Conservation (phyloP, 1,140 invertebrate genomes). For the Arctopsyche grandis region DNA sequence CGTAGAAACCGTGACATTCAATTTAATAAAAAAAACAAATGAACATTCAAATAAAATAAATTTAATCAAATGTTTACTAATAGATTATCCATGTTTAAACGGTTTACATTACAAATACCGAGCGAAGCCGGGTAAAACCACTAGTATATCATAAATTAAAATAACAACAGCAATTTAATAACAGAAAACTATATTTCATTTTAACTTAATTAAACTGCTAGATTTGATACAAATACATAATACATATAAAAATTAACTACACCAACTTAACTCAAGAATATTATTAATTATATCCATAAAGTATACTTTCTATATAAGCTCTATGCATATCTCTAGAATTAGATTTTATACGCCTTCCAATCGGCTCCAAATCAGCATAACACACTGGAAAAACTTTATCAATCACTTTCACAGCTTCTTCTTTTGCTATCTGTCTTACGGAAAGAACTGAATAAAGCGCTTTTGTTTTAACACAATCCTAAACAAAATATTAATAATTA, state of each 20-base stretch:
- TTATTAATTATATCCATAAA: constrained; percentile 78
- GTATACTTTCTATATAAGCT: constrained; percentile 79
- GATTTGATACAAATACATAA: constrained; percentile 1
- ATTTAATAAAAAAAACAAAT: no score
- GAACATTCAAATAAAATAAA: no score
- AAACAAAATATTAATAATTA: constrained; percentile 56
- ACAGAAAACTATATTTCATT: no score
- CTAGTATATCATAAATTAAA: no score
- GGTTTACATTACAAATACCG: no score
- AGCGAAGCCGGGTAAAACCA: no score
- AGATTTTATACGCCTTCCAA: constrained; percentile 83
- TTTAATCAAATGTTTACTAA: no score
- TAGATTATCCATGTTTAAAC: no score
- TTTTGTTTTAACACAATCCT: constrained; percentile 92
- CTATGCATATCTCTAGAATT: constrained; percentile 80
- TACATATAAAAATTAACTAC: not conserved
- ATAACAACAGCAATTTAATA: no score
- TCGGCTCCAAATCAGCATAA: constrained; percentile 92
- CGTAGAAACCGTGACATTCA: no score
- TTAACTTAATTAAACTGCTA: not conserved
- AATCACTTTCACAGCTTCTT: constrained; percentile 80
- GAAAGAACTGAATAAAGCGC: constrained; percentile 85
- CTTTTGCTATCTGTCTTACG: constrained; percentile 77
- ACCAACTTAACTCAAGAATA: no score
- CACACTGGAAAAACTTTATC: constrained; percentile 92